These are phyloP conservation scores for Chromobotia macracanthus DNA, from an alignment of 2,797 vertebrate species.

Conservation along the genomic window DNA sequence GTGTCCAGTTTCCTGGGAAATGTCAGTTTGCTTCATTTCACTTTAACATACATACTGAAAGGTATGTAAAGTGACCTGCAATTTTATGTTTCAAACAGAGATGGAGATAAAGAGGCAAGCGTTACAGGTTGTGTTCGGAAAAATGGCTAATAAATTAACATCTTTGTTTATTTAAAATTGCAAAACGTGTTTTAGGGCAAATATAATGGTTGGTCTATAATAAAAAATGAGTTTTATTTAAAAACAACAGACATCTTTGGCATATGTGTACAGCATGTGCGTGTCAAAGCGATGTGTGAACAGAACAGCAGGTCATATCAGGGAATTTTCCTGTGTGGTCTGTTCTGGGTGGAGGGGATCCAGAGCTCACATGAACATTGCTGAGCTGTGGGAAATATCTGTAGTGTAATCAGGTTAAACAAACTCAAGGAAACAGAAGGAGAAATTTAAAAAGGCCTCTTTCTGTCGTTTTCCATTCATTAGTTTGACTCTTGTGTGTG, in stretches of 20 bases:
- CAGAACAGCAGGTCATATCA: constrained; percentile 46
- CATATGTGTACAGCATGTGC: neutral
- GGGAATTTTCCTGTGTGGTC: constrained; percentile 63
- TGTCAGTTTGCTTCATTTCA: no score
- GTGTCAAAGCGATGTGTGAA: constrained; percentile 44
- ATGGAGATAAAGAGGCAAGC: no score
- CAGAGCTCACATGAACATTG: constrained; percentile 62
- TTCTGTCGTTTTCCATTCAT: constrained; percentile 4
- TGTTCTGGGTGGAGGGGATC: constrained; percentile 50
- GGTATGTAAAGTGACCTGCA: no score
- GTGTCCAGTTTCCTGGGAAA: no score
- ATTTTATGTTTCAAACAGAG: no score
- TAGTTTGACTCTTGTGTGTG: neutral
- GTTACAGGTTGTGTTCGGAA: no score
- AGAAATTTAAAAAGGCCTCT: constrained; percentile 13
- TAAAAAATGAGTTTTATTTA: neutral
- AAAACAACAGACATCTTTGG: neutral
- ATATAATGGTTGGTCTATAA: no score
- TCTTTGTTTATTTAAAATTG: no score
- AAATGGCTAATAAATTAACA: no score
- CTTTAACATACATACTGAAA: no score
- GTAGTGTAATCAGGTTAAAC: constrained; percentile 70
- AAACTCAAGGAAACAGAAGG: constrained; percentile 59
- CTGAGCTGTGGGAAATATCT: constrained; percentile 69
- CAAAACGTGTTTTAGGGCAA: no score